Evolutionary conservation across 2,113 vertebrate species (phyloP).

Genomic region (Periophthalmus modestus): DNA sequence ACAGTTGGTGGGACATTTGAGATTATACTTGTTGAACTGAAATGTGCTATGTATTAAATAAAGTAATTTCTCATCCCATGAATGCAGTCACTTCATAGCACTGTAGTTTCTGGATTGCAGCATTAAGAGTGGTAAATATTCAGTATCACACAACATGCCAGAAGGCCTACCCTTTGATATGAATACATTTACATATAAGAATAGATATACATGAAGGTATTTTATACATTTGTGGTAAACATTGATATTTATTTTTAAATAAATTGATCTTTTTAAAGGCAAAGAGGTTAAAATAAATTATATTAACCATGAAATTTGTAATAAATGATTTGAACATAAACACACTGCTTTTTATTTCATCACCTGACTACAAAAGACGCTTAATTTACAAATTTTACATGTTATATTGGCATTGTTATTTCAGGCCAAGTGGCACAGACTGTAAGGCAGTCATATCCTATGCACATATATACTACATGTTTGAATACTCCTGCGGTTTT

Average conservation of each 20-base stretch:
- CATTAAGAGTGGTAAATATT: constrained; percentile 56
- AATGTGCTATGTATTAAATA: constrained; percentile 32
- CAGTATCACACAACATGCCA: constrained; percentile 63
- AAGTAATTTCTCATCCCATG: constrained; percentile 36
- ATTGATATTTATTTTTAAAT: constrained; percentile 60
- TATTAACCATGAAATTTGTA: constrained; percentile 63
- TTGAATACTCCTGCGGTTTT: constrained; percentile 38
- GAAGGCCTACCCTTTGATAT: constrained; percentile 65
- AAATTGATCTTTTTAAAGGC: constrained; percentile 69
- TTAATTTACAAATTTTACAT: constrained; percentile 70
- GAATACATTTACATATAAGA: constrained; percentile 71
- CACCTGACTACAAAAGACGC: constrained; percentile 71
- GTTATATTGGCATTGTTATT: constrained; percentile 55
- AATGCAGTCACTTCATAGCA: constrained; percentile 38
- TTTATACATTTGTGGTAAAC: constrained; percentile 70
- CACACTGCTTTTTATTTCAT: constrained; percentile 70
- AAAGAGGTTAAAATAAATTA: constrained; percentile 69
- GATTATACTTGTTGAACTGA: constrained; percentile 33
- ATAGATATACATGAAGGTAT: constrained; percentile 71
- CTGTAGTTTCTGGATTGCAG: constrained; percentile 67
- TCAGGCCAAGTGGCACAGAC: constrained; percentile 62
- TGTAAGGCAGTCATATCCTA: constrained; percentile 70
- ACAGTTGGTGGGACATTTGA: constrained; percentile 21
- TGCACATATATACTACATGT: constrained; percentile 67
- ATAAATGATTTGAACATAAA: constrained; percentile 68